Conservation (phyloP, 2,888 invertebrate genomes). For the Phytoseiulus persimilis region DNA sequence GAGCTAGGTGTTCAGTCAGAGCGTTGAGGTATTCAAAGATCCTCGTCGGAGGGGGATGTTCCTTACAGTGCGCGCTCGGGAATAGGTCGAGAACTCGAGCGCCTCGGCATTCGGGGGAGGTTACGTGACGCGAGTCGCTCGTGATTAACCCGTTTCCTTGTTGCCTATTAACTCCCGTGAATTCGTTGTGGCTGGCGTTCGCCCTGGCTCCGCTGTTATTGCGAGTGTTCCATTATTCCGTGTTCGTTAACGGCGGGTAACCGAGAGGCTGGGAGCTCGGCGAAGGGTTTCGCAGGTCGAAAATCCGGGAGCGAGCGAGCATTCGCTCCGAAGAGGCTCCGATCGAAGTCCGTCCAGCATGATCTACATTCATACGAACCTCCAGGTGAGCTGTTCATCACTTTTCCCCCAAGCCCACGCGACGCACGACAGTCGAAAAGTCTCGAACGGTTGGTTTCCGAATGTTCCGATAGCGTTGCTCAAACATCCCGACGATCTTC, state of each 20-base stretch:
- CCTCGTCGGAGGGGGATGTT: neutral
- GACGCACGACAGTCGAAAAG: no score
- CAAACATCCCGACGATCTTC: neutral
- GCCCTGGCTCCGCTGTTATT: neutral
- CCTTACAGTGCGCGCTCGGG: neutral
- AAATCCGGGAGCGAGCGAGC: neutral
- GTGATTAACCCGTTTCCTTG: neutral
- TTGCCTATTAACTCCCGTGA: neutral
- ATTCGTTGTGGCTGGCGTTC: neutral
- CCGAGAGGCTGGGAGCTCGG: neutral
- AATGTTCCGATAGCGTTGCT: neutral
- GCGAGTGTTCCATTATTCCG: neutral
- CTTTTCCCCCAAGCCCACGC: no score
- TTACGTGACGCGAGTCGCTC: neutral
- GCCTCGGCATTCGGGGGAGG: neutral
- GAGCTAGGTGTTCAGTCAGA: neutral
- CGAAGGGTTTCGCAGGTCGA: neutral
- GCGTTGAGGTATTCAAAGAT: neutral
- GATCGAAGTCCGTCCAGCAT: neutral
- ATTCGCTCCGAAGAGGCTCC: neutral
- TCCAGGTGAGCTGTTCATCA: neutral
- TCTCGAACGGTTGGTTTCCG: no score
- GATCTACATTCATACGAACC: neutral
- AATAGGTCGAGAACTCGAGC: neutral
- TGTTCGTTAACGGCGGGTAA: neutral